Evolutionary conservation across 2,888 invertebrate genomes (phyloP), one percentile per base, ranked within the genome.

Genomic region (Thereva unica): DNA sequence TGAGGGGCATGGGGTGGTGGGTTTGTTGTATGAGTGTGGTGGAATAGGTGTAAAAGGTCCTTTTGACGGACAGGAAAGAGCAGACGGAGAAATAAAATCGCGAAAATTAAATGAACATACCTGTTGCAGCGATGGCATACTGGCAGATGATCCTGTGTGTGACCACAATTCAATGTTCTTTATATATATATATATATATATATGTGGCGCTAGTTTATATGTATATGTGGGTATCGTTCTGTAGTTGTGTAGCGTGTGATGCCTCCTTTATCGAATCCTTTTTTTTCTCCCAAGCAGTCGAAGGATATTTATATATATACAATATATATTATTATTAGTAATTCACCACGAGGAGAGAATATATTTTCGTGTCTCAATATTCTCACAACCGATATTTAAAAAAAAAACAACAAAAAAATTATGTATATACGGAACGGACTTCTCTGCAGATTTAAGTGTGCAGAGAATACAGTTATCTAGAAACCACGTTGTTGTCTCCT

Each of bases 111-210:
- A 67, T 67, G 69, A 63, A 64, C 78, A 77, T 79, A 79, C 79
- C 79, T 79, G 79, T 79, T 79, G 79, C 79, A 78, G 76, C 74
- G 76, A 76, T 73, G 78, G 78, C 79, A 79, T 79, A 78, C 79
- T 79, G 78, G 77, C 52, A 54, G 54, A 64, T 64, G 64, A 55
- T 64, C 54, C 55, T 10, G 45, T 47, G 47, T 64, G 64, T 53
- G 47, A 40, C 34, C 23, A 61, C 61, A 50, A 41, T 61, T 42
- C 61, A 23, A 23, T 44, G 10, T 44, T 54, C 44, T 8, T 35
- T 9, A 38, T 54, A 45, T 9, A 38, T 54, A 45, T n/a, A n/a
- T n/a, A n/a, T n/a, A n/a, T n/a, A n/a, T n/a, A n/a, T n/a, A n/a
- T 10, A 44, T 64, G 53, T 64, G n/a, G 12, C 38, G 8, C 42